These are phyloP conservation scores for Drosophila macrothrix DNA, from an alignment of 2,888 invertebrate species.

Conservation along the genomic window DNA sequence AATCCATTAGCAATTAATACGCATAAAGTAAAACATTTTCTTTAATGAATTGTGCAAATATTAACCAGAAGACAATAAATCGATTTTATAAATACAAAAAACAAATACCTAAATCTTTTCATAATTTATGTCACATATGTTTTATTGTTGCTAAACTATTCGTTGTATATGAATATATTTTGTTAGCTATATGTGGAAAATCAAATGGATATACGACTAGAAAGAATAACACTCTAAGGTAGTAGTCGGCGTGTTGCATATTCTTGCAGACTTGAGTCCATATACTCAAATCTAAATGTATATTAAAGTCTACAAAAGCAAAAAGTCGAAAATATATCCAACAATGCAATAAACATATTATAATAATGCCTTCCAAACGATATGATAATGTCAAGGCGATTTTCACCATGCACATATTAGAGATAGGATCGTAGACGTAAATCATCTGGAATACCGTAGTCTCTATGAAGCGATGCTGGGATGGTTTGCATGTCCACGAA, in stretches of 20 bases:
- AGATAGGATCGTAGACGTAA: neutral
- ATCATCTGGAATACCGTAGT: neutral
- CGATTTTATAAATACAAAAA: neutral
- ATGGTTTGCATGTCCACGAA: neutral
- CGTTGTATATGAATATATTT: neutral
- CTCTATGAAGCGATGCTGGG: neutral
- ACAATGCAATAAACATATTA: neutral
- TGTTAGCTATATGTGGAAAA: neutral
- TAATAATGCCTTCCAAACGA: neutral
- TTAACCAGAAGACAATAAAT: neutral
- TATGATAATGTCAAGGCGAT: neutral
- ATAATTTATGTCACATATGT: neutral
- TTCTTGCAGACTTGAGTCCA: neutral
- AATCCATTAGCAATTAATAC: slow-evolving; percentile 7
- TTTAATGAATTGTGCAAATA: slow-evolving; percentile 7
- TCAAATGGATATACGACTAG: neutral
- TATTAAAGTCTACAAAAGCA: neutral
- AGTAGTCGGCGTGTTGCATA: neutral
- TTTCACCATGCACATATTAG: neutral
- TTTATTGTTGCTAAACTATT: neutral
- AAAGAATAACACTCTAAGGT: neutral
- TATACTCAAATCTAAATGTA: neutral
- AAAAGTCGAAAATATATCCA: neutral
- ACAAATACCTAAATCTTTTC: neutral
- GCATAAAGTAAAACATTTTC: neutral